Evolutionary conservation across 2,888 invertebrate species (phyloP), one percentile per base, ranked within the genome.

Genomic region (Sphaerolaimus hirsutus): DNA sequence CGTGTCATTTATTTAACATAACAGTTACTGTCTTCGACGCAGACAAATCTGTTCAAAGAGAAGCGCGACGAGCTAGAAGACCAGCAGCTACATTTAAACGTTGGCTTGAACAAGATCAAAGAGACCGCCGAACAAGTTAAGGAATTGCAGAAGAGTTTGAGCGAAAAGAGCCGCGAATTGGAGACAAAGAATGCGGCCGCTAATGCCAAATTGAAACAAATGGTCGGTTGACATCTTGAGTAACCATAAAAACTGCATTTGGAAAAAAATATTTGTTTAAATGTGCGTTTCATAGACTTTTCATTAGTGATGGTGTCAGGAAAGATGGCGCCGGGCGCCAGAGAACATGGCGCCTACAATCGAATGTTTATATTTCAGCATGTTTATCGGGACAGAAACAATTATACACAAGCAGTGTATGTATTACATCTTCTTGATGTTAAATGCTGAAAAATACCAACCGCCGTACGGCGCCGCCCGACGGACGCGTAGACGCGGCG

Each of bases 61-160:
- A 99, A 99, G 66, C 76, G 93, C 37, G 82, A 86, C 2, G 93
- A 97, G 66, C 72, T 99, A 47, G 97, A 99, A 65, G 97, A 99
- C 61, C 93, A 97, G 62, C 93, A 99, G 48, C 72, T 93, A 23
- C 97, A 99, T 69, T 71, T 99, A 62, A 97, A 97, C 68, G 91
- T 97, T 41, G 97, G 97, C 64, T 73, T 99, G 48, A 83, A 82
- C 61, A 99, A 99, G 71, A 99, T 99, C 56, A 83, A 87, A 0
- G 97, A 99, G 68, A 99, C 97, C 7, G 86, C 97, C 17, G 89
- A 91, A 59, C 97, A 99, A 66, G 97, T 99, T 17, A 93, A 91
- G 64, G 93, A 97, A 64, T 83, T 99, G 78, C 97, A 97, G 65
- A 91, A 89, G 68, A 89, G 89, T 49, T 74, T 99, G 49, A 91